phyloP scores from a whole-genome alignment of 53 echinoderm and acorn worm species.

The Luidia sarsii region DNA sequence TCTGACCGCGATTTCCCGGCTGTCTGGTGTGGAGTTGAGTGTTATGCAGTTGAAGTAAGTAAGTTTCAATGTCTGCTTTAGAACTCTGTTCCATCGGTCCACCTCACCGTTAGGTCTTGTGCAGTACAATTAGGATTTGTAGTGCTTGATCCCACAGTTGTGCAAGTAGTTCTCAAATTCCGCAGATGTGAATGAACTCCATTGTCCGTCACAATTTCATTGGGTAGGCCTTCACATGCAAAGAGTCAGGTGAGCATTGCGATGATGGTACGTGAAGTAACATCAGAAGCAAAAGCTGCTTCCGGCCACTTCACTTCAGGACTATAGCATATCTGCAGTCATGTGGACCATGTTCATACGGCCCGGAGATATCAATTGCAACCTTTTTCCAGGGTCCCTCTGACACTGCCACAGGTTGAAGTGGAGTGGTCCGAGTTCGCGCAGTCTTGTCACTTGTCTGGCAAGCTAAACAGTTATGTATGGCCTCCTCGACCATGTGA shows the following conservation, averaged over 20 bases:
- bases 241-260: conserved; percentile 28
- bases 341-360: conserved; percentile 33
- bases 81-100: conserved; percentile 52
- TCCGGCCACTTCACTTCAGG: conserved; percentile 48
- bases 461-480: conserved; percentile 37
- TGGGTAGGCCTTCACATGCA: conserved; percentile 54
- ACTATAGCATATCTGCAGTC: conserved; percentile 26
- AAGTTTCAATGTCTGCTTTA: conserved; percentile 49
- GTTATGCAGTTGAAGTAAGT: not conserved
- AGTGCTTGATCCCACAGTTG: conserved; percentile 55
- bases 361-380: conserved; percentile 67
- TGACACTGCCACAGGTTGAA: conserved; percentile 57
- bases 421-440: conserved; percentile 32
- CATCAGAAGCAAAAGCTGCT: conserved; percentile 28
- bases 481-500: conserved; percentile 40
- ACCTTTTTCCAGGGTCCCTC: conserved; percentile 59
- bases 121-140: conserved; percentile 53
- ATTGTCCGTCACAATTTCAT: conserved; percentile 66
- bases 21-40: too few species aligned
- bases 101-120: conserved; percentile 58
- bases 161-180: conserved; percentile 52
- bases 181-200: conserved; percentile 54
- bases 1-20: conserved; percentile 17
- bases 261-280: conserved; percentile 49
- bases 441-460: conserved; percentile 62